These are phyloP conservation scores for Rhamnusium bicolor DNA, from an alignment of 2,888 invertebrate species.

Conservation along the genomic window DNA sequence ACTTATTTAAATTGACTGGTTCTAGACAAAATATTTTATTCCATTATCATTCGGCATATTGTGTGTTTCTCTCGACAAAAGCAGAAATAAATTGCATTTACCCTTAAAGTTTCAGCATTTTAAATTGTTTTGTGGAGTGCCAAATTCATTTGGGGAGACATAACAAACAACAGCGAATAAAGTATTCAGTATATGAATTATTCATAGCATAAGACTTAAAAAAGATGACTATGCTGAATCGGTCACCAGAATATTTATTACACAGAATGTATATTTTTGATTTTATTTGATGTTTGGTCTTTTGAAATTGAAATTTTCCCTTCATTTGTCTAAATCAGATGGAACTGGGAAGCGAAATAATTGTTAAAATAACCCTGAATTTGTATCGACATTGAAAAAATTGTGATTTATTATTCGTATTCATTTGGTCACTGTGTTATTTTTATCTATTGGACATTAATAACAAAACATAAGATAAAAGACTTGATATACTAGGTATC, in stretches of 20 bases:
- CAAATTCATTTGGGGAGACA: not conserved
- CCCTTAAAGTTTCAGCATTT: not conserved
- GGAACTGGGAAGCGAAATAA: not conserved
- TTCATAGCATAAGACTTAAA: not conserved
- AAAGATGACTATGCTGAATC: not conserved
- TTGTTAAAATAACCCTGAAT: too few species aligned
- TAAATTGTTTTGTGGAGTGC: slow-evolving; percentile 5
- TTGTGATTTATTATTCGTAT: too few species aligned
- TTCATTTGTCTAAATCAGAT: not conserved
- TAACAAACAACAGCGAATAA: not conserved
- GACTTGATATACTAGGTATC: too few species aligned
- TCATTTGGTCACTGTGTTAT: too few species aligned
- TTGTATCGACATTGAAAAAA: too few species aligned
- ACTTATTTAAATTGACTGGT: not conserved
- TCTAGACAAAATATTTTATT: not conserved
- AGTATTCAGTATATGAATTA: not conserved
- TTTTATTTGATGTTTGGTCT: not conserved
- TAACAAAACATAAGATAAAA: too few species aligned
- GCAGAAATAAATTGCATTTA: not conserved
- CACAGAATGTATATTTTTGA: not conserved
- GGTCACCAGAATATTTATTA: not conserved
- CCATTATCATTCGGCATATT: slow-evolving; percentile 3
- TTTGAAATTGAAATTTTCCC: not conserved
- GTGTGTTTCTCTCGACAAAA: not conserved
- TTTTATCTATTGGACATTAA: too few species aligned